Conservation (phyloP, 2,888 invertebrate species). For the Melanchra persicariae region DNA sequence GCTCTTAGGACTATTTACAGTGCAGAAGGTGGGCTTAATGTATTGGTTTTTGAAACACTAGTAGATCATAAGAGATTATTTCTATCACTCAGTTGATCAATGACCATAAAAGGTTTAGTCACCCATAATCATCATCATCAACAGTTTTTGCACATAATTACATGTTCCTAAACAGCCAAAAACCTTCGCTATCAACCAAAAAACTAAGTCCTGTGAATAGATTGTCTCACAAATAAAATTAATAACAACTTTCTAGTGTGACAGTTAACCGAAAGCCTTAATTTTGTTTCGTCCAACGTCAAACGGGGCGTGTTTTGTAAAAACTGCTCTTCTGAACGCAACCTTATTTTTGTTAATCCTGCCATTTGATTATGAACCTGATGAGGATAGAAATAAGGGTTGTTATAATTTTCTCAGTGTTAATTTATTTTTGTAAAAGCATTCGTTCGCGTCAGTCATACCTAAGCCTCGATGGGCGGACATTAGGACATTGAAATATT, state of each 20-base stretch:
- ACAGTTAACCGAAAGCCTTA: constrained; percentile 81
- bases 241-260: constrained; percentile 80
- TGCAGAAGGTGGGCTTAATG: neutral
- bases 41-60: no score
- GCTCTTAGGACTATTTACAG: neutral
- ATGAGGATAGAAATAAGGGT: rapidly evolving
- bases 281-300: constrained; percentile 75
- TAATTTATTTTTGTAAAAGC: constrained; percentile 61
- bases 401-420: neutral
- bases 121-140: constrained; percentile 15
- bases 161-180: constrained; percentile 27
- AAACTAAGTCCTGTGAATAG: constrained; percentile 54
- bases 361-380: constrained; percentile 25
- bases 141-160: constrained; percentile 39
- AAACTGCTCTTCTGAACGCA: constrained; percentile 69
- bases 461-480: constrained; percentile 81
- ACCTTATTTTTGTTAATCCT: constrained; percentile 45
- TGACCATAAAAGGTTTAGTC: constrained; percentile 4
- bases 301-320: constrained; percentile 75
- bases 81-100: neutral
- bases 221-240: constrained; percentile 73
- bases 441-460: constrained; percentile 76
- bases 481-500: constrained; percentile 73
- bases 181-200: constrained; percentile 15
- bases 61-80: neutral